Conservation (phyloP, 2,888 invertebrate genomes). For the Resseliella maxima region DNA sequence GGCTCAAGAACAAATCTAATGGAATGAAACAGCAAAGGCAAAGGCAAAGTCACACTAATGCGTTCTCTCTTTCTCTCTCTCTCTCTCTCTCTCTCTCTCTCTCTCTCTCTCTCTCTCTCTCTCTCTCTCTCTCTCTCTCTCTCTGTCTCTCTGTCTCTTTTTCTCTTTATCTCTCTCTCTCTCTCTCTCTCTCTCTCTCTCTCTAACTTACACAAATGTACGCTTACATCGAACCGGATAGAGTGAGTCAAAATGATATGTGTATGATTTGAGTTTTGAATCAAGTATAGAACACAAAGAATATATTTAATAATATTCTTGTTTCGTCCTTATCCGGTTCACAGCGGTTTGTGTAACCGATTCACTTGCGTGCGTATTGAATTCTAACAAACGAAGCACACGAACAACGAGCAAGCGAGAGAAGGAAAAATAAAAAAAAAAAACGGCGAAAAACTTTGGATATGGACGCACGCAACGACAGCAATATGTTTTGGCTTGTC, state of each 20-base stretch:
- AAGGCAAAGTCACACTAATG: too few species aligned
- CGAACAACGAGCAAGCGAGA: background rate
- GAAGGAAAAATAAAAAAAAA: background rate
- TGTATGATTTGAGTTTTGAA: background rate
- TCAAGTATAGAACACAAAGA: conserved; percentile 3
- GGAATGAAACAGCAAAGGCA: background rate
- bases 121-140: too few species aligned
- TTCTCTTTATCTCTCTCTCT: too few species aligned
- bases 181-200: too few species aligned
- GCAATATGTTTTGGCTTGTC: conserved; percentile 41
- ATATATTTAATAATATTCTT: conserved; percentile 43
- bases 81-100: too few species aligned
- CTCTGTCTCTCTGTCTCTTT: too few species aligned
- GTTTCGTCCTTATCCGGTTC: conserved; percentile 49
- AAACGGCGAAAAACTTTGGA: background rate
- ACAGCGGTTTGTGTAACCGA: background rate
- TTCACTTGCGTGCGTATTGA: conserved; percentile 22
- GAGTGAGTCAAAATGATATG: background rate
- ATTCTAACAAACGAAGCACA: background rate
- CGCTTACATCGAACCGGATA: background rate
- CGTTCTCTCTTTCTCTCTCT: too few species aligned
- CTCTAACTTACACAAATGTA: background rate
- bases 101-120: too few species aligned
- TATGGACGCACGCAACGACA: background rate
- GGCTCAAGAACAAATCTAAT: conserved; percentile 49